These are phyloP conservation scores for Hypselothyrea guttata DNA, from an alignment of 2,888 invertebrate species.

Conservation along the genomic window DNA sequence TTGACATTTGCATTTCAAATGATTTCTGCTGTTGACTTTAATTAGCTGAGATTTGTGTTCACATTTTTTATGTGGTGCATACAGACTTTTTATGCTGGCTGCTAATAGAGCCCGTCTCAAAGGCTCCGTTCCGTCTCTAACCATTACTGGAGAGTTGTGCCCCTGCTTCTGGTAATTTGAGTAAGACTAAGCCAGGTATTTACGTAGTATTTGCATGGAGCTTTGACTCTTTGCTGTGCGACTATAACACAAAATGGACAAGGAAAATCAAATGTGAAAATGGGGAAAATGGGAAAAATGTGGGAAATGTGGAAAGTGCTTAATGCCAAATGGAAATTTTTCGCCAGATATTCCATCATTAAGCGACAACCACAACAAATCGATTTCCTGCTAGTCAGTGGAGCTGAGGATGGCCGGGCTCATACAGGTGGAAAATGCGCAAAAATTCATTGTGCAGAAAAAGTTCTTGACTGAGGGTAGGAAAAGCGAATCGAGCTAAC, in stretches of 20 bases:
- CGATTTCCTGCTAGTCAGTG: conserved; percentile 54
- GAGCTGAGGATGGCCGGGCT: conserved; percentile 29
- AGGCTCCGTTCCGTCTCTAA: background rate
- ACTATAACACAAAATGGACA: conserved; percentile 43
- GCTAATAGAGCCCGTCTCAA: conserved; percentile 35
- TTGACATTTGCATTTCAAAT: conserved; percentile 78
- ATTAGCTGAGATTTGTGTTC: conserved; percentile 73
- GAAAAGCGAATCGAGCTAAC: too few species aligned
- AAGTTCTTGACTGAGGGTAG: conserved; percentile 45
- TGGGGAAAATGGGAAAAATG: conserved; percentile 1
- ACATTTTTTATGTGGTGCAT: conserved; percentile 10
- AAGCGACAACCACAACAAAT: conserved; percentile 71
- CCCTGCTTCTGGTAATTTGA: conserved; percentile 32
- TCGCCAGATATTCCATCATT: conserved; percentile 46
- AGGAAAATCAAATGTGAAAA: conserved; percentile 17
- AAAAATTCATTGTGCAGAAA: conserved; percentile 78
- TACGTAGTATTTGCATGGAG: conserved; percentile 27
- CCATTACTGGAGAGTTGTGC: too few species aligned
- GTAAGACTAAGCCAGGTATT: conserved; percentile 59
- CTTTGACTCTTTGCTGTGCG: conserved; percentile 63
- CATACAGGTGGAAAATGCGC: conserved; percentile 77
- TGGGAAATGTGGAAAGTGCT: background rate
- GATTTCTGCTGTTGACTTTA: conserved; percentile 76
- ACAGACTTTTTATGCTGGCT: background rate
- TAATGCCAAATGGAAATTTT: conserved; percentile 41